Evolutionary conservation across 2,888 invertebrate genomes (phyloP), one percentile per base, ranked within the genome.

Genomic region (Ypsolopha scabrella): DNA sequence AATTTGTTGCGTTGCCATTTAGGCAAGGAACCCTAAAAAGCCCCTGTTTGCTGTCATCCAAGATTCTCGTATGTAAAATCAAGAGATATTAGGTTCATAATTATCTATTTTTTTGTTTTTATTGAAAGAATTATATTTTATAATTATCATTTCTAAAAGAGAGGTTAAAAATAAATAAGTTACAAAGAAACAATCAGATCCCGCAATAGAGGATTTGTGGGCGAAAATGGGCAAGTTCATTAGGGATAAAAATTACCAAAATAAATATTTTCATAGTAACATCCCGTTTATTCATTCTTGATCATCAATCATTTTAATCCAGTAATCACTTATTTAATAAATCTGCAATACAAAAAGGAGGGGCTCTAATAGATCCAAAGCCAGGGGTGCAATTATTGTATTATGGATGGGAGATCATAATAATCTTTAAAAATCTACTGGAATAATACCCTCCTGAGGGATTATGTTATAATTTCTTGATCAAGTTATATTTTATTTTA

Each of bases 301-400:
- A 45, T 45, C 64, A 81, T 80, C 72, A 73, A 79, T 81, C 75
- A 79, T 75, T 70, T 58, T 70, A 75, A 80, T 75, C 72, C 71
- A 67, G 68, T 76, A 71, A 77, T 79, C 67, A 74, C 68, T 70
- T 74, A 70, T 69, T 69, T 79, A 74, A 81, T 49, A 41, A 49
- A 74, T 76, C 75, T 73, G 69, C 63, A 57, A 54, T 51, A 57
- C 50, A 48, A 51, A 58, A 55, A 52, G 69, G 66, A 47, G 67
- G 69, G 62, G 59, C 65, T 50, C 60, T 75, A 72, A 73, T 70
- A 72, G 69, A 11, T 69, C 70, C 61, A 72, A 76, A 79, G 74
- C 72, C 70, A 78, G 61, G 61, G 59, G 60, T 63, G 73, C 71
- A 77, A 75, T 78, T 72, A 70, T 75, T 65, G 71, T 70, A 75